phyloP scores from a whole-genome alignment of 2,888 invertebrate genomes.

The Trachelus stipa region DNA sequence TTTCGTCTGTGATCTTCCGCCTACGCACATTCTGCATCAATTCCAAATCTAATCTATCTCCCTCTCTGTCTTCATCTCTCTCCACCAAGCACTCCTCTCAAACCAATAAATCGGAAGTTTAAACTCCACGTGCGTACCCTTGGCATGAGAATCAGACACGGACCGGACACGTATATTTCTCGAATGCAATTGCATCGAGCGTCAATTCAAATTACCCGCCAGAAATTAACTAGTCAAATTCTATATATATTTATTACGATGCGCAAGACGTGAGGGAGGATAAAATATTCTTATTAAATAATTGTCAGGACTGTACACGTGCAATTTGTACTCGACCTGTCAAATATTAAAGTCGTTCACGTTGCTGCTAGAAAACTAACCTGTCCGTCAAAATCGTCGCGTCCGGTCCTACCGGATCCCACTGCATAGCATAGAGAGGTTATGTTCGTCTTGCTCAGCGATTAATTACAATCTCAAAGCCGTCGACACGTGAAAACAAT shows the following conservation, averaged over 20 bases:
- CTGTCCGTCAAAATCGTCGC: not conserved
- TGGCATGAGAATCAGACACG: not conserved
- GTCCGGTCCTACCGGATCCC: not conserved
- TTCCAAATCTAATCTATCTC: constrained; percentile 27
- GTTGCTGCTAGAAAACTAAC: not conserved
- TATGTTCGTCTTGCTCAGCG: not conserved
- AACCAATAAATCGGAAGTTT: not conserved
- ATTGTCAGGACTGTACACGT: not conserved
- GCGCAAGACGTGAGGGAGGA: too few relatives aligned
- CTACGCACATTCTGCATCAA: constrained; percentile 41
- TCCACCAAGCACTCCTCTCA: constrained; percentile 3
- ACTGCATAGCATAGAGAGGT: not conserved
- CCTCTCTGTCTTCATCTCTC: constrained; percentile 20
- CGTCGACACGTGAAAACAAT: not conserved
- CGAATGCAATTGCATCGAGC: not conserved
- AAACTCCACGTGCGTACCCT: not conserved
- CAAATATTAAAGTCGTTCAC: not conserved
- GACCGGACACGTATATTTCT: not conserved
- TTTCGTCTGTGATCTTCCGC: constrained; percentile 46
- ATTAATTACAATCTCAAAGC: constrained; percentile 4
- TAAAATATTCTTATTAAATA: not conserved
- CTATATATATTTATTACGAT: not conserved
- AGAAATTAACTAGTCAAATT: not conserved
- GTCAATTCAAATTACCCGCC: not conserved
- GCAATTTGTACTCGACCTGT: not conserved